Conservation (phyloP, 2,113 vertebrate genomes). For the Archilochus colubris region DNA sequence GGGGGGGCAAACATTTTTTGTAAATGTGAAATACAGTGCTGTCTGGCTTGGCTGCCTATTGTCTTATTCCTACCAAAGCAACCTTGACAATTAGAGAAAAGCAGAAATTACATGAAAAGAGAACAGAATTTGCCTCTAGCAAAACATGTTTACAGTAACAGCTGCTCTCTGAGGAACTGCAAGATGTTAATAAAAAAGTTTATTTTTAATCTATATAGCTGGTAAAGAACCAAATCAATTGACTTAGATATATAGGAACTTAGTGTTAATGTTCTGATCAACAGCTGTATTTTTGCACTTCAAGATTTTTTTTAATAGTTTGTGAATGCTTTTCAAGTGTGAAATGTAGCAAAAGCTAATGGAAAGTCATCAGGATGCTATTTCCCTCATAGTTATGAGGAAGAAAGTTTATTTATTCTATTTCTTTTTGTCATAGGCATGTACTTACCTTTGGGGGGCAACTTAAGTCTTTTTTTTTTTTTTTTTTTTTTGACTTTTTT, state of each 20-base stretch:
- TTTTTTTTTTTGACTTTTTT: neutral
- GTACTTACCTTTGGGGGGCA: neutral
- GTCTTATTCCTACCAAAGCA: conserved; percentile 21
- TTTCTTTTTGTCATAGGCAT: neutral
- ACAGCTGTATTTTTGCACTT: neutral
- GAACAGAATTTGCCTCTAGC: conserved; percentile 60
- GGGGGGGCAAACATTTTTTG: neutral
- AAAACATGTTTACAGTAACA: conserved; percentile 62
- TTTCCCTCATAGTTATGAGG: neutral
- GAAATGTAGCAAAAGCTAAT: neutral
- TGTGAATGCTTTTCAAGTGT: neutral
- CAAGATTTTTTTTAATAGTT: neutral
- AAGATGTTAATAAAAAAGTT: conserved; percentile 41
- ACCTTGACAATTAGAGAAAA: conserved; percentile 54
- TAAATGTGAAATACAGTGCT: neutral
- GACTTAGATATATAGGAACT: neutral
- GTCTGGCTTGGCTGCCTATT: neutral
- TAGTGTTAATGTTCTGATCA: neutral
- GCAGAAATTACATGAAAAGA: conserved; percentile 29
- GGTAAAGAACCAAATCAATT: conserved; percentile 29
- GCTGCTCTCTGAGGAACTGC: conserved; percentile 50
- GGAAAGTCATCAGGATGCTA: neutral
- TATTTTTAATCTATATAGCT: neutral
- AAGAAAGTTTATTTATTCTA: neutral
- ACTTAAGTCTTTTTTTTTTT: neutral